Evolutionary conservation across 2,797 vertebrate genomes (phyloP), one percentile per base, ranked within the genome.

Genomic region (Spea hammondii): DNA sequence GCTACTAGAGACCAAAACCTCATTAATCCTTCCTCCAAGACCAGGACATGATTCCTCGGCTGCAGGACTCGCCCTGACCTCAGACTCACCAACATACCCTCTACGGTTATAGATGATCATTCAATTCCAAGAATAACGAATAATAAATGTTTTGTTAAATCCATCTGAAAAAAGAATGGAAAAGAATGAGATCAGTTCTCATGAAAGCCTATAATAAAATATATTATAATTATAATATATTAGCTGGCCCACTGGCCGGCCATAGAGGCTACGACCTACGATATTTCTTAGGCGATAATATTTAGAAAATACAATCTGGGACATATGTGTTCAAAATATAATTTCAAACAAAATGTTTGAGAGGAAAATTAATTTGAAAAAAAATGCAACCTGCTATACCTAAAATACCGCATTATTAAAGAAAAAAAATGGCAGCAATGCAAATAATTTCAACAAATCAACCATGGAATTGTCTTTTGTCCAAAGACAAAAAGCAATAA

Each of bases 401-500:
- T 62, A 74, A 79, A 79, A 74, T 64, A 69, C 11, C 17, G 47
- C 17, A 54, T 74, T 4, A 47, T 70, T 65, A 75, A 75, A 74
- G 64, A 12, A 6, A 47, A 32, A 76, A 47, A 64, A 32, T 32
- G 32, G 32, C 32, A 32, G 32, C 62, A 55, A 70, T 80, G 45
- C 11, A 75, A 74, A 74, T 65, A 75, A 70, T 65, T 17, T 47
- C 70, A n/a, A 75, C 44, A 70, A 64, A 65, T 12, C 72, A 75
- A 32, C 49, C 47, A 48, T 66, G 59, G 72, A 70, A 76, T 71
- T 66, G 67, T 55, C 73, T 57, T 46, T 80, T 70, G 67, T 80
- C 67, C 60, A 46, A 64, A 80, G 51, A 71, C 60, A 71, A 45
- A 80, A 71, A 12, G 51, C 67, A 80, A 80, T 80, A 76, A 76